Evolutionary conservation across 2,113 vertebrate species (phyloP).

Genomic region (Barbus barbus): DNA sequence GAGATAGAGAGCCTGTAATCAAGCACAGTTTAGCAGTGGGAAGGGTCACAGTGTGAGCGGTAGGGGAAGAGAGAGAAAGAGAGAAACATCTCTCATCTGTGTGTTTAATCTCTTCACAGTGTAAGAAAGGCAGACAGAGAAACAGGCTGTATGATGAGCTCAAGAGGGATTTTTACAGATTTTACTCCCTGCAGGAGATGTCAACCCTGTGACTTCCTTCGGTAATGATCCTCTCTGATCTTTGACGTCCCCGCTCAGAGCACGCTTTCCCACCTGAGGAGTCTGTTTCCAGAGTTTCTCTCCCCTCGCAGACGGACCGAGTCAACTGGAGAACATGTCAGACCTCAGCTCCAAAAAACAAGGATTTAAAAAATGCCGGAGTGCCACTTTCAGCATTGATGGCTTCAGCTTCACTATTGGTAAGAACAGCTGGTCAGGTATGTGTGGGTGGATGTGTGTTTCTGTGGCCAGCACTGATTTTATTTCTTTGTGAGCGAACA

Average conservation of each 20-base stretch:
- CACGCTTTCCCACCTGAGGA: slow-evolving; percentile 29
- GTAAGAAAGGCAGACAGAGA: slow-evolving; percentile 31
- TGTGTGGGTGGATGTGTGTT: slow-evolving; percentile 19
- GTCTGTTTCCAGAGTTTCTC: slow-evolving; percentile 7
- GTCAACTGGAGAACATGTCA: slow-evolving; percentile 74
- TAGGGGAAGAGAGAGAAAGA: slow-evolving; percentile 36
- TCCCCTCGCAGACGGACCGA: neutral
- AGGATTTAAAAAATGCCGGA: slow-evolving; percentile 90
- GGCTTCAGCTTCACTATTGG: slow-evolving; percentile 97
- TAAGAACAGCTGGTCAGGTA: slow-evolving; percentile 67
- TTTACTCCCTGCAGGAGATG: neutral
- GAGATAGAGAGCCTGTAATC: slow-evolving; percentile 39
- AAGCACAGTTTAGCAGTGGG: slow-evolving; percentile 35
- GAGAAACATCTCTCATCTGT: slow-evolving; percentile 36
- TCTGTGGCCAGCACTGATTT: slow-evolving; percentile 40
- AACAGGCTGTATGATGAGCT: slow-evolving; percentile 12
- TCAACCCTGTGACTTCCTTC: slow-evolving; percentile 22
- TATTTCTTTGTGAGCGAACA: neutral
- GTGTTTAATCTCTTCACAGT: slow-evolving; percentile 34
- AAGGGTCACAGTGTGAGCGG: slow-evolving; percentile 20
- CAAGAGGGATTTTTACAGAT: slow-evolving; percentile 15
- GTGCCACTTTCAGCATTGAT: slow-evolving; percentile 92
- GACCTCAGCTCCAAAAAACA: slow-evolving; percentile 81
- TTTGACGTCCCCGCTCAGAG: neutral
- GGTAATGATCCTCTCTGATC: slow-evolving; percentile 31